These are phyloP conservation scores for Callopanchax toddi DNA, from an alignment of 2,113 vertebrate genomes.

Conservation along the genomic window DNA sequence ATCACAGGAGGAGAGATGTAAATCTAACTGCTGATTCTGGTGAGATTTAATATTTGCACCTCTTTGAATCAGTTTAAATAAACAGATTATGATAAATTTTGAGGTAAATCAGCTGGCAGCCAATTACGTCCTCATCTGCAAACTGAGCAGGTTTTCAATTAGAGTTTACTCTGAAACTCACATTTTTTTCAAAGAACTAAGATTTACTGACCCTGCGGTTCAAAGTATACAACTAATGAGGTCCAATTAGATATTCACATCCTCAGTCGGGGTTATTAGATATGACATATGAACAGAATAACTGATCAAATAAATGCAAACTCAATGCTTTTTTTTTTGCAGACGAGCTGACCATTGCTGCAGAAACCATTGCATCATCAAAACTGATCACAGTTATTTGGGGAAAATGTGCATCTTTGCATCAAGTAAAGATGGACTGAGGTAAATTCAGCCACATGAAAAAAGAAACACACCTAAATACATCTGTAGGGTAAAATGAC, in stretches of 20 bases:
- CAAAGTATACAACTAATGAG: slow-evolving; percentile 38
- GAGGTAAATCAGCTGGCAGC: slow-evolving; percentile 1
- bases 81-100: not conserved
- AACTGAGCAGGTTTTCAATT: slow-evolving; percentile 21
- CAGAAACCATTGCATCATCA: slow-evolving; percentile 9
- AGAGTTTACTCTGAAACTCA: slow-evolving; percentile 18
- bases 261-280: slow-evolving; percentile 10
- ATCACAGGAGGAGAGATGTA: not conserved
- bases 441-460: too few species aligned
- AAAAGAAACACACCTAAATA: not conserved
- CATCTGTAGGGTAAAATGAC: slow-evolving; percentile 50
- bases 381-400: too few species aligned
- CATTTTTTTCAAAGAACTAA: slow-evolving; percentile 21
- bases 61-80: not conserved
- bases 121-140: slow-evolving; percentile 5
- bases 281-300: slow-evolving; percentile 3
- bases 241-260: slow-evolving; percentile 31
- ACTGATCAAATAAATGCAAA: not conserved
- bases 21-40: not conserved
- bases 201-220: slow-evolving; percentile 11
- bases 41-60: not conserved
- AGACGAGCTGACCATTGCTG: not conserved
- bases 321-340: slow-evolving; percentile 24
- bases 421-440: not conserved
- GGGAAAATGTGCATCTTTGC: too few species aligned